These are phyloP conservation scores for Anthopleura sola DNA, from an alignment of 64 coral and sea anemone genomes.

Conservation along the genomic window DNA sequence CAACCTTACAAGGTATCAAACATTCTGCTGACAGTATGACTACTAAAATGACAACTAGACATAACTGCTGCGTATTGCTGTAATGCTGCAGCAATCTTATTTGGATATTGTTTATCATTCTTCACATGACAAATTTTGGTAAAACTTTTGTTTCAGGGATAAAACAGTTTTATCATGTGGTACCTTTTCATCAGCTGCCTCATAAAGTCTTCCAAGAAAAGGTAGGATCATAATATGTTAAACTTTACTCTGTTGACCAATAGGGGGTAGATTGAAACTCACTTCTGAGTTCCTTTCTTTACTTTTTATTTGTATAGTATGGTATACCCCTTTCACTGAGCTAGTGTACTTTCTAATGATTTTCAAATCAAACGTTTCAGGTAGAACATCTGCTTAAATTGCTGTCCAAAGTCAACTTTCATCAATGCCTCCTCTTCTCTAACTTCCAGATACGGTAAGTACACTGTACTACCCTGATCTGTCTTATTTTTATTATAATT, in stretches of 20 bases:
- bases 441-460: conserved; percentile 97
- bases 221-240: too few species aligned
- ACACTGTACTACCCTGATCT: neutral
- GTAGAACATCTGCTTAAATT: conserved; percentile 67
- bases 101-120: neutral
- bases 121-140: neutral
- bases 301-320: too few species aligned
- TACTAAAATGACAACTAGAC: too few species aligned
- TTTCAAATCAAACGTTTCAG: conserved; percentile 17
- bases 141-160: conserved; percentile 39
- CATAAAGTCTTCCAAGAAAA: conserved; percentile 97
- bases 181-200: conserved; percentile 84
- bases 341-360: neutral
- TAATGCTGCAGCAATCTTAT: too few species aligned
- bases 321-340: too few species aligned
- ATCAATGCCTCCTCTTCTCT: conserved; percentile 94
- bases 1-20: conserved; percentile 68
- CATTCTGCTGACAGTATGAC: neutral
- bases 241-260: too few species aligned
- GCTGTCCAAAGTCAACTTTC: conserved; percentile 67
- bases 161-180: conserved; percentile 73
- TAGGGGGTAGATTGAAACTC: too few species aligned
- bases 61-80: too few species aligned
- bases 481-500: too few species aligned
- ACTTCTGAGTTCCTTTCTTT: too few species aligned